phyloP scores from a whole-genome alignment of 2,797 vertebrate genomes.

The Scyliorhinus canicula region DNA sequence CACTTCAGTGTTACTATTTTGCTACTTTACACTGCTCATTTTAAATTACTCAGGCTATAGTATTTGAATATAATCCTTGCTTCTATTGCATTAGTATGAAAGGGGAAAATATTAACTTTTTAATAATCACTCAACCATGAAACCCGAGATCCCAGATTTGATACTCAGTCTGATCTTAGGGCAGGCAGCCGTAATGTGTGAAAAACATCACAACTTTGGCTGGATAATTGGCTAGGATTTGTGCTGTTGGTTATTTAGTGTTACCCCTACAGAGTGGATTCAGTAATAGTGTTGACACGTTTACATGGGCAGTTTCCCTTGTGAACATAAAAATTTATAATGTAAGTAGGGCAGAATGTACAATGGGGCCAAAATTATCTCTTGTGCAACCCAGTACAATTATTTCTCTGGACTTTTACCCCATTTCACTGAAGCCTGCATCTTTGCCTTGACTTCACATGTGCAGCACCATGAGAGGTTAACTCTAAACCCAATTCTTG shows the following conservation, averaged over 20 bases:
- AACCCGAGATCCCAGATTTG: not conserved
- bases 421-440: not conserved
- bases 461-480: not conserved
- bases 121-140: not conserved
- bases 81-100: not conserved
- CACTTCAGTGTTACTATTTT: not conserved
- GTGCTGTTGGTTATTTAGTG: not conserved
- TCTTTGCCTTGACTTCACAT: no score
- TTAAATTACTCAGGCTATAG: not conserved
- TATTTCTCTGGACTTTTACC: not conserved
- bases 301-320: not conserved
- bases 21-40: not conserved
- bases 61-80: not conserved
- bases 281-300: not conserved
- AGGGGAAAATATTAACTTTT: not conserved
- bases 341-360: not conserved
- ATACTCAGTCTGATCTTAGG: not conserved
- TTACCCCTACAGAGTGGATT: not conserved
- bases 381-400: not conserved
- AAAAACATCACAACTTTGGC: not conserved
- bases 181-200: not conserved
- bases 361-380: not conserved
- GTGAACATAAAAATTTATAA: not conserved
- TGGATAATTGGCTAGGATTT: not conserved
- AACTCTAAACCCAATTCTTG: not conserved